Percentiles rank a stretch among this genome's conserved stretches.
phyloP scores from a whole-genome alignment of 1,140 invertebrate species.

The Monochamus saltuarius region DNA sequence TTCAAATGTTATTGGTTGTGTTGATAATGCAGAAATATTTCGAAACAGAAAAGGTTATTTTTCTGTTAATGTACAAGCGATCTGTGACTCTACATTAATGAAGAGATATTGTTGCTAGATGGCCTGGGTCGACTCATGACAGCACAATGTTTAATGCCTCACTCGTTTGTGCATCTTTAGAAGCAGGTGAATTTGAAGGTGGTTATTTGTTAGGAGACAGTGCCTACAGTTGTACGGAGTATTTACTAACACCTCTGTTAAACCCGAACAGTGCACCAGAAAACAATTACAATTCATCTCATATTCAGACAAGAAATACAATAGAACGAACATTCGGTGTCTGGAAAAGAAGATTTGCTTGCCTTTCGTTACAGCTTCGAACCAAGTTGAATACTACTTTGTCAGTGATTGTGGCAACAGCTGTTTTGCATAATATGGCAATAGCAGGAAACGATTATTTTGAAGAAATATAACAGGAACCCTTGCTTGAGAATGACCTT shows the following conservation, averaged over 20 bases:
- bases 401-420: no score
- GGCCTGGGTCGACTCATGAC: slow-evolving; percentile 5
- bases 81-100: background rate
- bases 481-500: no score
- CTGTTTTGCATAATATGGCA: no score
- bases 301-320: slow-evolving; percentile 4
- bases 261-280: background rate
- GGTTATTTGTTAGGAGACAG: background rate
- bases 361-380: no score
- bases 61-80: background rate
- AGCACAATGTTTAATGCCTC: slow-evolving; percentile 14
- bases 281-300: slow-evolving; percentile 6
- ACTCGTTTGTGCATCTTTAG: slow-evolving; percentile 5
- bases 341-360: slow-evolving; percentile 1
- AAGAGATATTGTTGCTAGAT: slow-evolving; percentile 10
- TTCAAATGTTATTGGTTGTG: slow-evolving; percentile 7
- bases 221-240: slow-evolving; percentile 4
- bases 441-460: no score
- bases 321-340: slow-evolving; percentile 3
- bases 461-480: no score
- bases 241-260: slow-evolving; percentile 3
- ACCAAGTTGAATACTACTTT: no score
- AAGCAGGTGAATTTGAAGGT: slow-evolving; percentile 1
- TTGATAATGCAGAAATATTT: slow-evolving; percentile 1
- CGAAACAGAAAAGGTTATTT: no score